Percentiles rank a stretch among this genome's conserved stretches.
phyloP scores from a whole-genome alignment of 2,113 vertebrate genomes.

The Etheostoma cragini region DNA sequence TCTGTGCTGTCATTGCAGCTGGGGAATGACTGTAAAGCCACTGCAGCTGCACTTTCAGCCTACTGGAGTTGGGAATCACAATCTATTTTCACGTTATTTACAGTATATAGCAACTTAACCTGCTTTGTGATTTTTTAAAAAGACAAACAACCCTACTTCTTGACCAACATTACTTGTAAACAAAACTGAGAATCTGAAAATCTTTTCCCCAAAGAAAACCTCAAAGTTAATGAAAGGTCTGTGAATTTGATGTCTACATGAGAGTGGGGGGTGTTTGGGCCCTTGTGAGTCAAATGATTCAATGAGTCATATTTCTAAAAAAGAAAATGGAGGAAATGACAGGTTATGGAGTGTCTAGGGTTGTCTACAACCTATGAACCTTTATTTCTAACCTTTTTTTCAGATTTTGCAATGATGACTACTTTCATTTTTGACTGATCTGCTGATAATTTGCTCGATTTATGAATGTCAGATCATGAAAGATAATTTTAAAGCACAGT shows the following conservation, averaged over 20 bases:
- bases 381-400: background rate
- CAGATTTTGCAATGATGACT: background rate
- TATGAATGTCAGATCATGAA: no score
- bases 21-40: no score
- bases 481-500: background rate
- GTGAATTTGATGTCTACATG: background rate
- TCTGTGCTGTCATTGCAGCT: no score
- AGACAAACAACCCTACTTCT: no score
- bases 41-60: no score
- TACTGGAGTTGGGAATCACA: no score
- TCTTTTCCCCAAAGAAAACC: background rate
- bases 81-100: no score
- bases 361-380: background rate
- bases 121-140: no score
- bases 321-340: background rate
- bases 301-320: no score
- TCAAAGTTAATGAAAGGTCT: background rate
- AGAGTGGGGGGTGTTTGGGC: background rate
- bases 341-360: background rate
- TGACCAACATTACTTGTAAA: background rate
- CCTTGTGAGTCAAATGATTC: background rate
- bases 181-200: background rate
- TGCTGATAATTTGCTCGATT: background rate
- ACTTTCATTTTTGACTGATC: background rate
- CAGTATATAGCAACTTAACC: no score